Base-by-base conservation (phyloP, 2,113 vertebrate genomes). In the Hippocampus barbouri region DNA sequence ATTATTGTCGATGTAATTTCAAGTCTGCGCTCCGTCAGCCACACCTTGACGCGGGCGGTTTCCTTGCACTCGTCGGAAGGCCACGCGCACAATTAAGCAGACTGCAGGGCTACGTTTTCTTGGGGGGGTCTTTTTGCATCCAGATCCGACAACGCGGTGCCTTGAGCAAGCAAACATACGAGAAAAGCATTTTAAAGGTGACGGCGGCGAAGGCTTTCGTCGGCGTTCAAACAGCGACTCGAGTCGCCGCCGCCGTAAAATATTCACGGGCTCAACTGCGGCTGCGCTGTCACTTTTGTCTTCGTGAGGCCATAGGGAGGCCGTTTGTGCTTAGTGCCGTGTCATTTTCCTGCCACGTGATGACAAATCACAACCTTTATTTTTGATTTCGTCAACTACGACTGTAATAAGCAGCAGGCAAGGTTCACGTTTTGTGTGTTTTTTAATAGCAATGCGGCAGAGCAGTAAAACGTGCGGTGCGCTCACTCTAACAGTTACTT, bases 241-340 rank as follows among this genome's bases (percentile, higher is more conserved):
- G 10, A 67, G 61, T 70, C 67, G 71, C 67, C 68, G 70, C 63
- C 2, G 72, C 71, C 77, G 27, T 78, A 69, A 82, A 77, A 80
- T 79, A 82, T 82, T 79, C 51, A 83, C 66, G 62, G 53, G 62
- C 54, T 51, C 41, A 30, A 60, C 38, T 57, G 34, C 45, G 25
- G 59, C 59, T 49, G 41, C 57, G 18, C 47, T 18, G 51, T 64
- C 38, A 8, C 40, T 64, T 23, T 43, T 45, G 63, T 66, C 41
- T 25, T 45, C 62, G 2, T 43, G 8, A 38, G 60, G 4, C 8
- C 16, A 27, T 2, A 57, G 10, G 54, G 25, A n/a, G 9, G 56
- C 21, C n/a, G 54, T 56, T 56, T 53, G 30, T n/a, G 54, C 54
- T n/a, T 56, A 11, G 34, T 57, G 81, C 43, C 43, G 30, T 79